Evolutionary conservation across 2,113 vertebrate genomes (phyloP).

Genomic region (Rhinogobius similis): DNA sequence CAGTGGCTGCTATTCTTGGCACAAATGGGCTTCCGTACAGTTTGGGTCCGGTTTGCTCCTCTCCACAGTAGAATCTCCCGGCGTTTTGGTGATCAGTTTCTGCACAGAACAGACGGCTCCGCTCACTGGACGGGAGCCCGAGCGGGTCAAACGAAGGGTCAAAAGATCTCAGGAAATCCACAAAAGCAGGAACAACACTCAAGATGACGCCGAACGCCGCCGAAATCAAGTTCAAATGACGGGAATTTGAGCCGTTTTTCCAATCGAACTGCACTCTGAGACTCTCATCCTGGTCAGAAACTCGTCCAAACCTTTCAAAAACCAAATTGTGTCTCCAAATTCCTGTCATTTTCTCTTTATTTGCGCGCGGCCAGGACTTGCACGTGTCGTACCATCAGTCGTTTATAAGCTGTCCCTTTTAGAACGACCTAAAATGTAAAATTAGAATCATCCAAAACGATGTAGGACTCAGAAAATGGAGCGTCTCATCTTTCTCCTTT

Average conservation of each 20-base stretch:
- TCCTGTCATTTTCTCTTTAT: too few species aligned
- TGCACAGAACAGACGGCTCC: too few species aligned
- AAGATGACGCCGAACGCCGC: not conserved
- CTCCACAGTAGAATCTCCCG: too few species aligned
- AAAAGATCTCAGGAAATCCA: not conserved
- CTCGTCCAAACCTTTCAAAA: too few species aligned
- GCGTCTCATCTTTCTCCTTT: constrained; percentile 14
- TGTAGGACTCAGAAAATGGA: constrained; percentile 33
- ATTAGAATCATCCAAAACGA: constrained; percentile 3
- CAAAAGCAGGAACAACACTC: not conserved
- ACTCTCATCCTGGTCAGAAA: too few species aligned
- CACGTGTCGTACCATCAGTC: not conserved
- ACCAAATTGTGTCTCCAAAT: too few species aligned
- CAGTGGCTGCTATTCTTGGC: too few species aligned
- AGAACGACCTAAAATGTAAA: not conserved
- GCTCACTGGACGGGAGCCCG: too few species aligned
- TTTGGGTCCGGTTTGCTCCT: too few species aligned
- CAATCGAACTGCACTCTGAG: too few species aligned
- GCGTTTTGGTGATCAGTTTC: too few species aligned
- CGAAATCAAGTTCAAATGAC: not conserved
- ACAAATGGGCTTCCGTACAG: too few species aligned
- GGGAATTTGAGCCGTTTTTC: not conserved
- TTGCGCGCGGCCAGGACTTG: not conserved
- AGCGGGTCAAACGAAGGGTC: not conserved
- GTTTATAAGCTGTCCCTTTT: not conserved